phyloP scores from a whole-genome alignment of 2,113 vertebrate species.

The Xenopus borealis region DNA sequence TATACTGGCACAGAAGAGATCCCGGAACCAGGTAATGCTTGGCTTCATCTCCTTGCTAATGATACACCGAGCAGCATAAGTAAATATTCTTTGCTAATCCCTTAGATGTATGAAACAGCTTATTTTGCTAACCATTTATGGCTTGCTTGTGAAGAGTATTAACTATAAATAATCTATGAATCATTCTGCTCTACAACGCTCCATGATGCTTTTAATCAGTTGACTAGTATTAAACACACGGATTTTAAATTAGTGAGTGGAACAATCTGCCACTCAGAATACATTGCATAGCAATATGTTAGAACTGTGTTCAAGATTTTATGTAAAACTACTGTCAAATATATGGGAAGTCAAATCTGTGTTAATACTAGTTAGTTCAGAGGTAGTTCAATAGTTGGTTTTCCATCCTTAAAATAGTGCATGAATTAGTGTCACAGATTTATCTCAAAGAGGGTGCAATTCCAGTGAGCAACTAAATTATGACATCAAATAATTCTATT shows the following conservation, averaged over 20 bases:
- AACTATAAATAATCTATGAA: constrained; percentile 12
- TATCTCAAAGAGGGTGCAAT: too few relatives aligned
- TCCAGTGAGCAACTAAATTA: too few relatives aligned
- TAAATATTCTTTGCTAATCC: background rate
- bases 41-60: background rate
- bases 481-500: too few relatives aligned
- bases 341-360: too few relatives aligned
- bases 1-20: constrained; percentile 93
- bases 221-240: background rate
- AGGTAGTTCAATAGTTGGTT: too few relatives aligned
- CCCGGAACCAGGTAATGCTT: constrained; percentile 76
- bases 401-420: too few relatives aligned
- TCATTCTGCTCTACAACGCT: background rate
- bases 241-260: background rate
- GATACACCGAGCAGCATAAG: too few relatives aligned
- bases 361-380: too few relatives aligned
- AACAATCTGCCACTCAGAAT: constrained; percentile 10
- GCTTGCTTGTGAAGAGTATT: background rate
- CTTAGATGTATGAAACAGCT: background rate
- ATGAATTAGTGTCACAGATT: too few relatives aligned
- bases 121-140: background rate
- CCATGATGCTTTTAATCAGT: background rate
- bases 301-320: too few relatives aligned
- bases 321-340: too few relatives aligned
- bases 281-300: background rate